Conservation (phyloP, 1,140 invertebrate genomes). For the Brachionus calyciflorus region DNA sequence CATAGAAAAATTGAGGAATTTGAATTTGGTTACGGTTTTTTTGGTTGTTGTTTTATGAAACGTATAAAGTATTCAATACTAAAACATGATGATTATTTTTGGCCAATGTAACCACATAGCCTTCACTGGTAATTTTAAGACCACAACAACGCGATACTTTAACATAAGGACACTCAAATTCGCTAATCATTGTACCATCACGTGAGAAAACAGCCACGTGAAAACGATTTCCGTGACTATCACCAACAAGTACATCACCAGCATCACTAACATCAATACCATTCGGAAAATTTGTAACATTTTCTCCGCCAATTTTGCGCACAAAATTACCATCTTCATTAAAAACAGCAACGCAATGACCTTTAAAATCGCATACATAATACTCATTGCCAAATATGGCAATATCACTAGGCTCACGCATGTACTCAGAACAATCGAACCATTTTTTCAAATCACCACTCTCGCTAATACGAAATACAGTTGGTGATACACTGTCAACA, state of each 20-base stretch:
- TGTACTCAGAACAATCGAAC: constrained; percentile 94
- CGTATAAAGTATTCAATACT: constrained; percentile 66
- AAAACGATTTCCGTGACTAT: constrained; percentile 94
- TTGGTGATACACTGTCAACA: constrained; percentile 92
- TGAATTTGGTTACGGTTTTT: too few species aligned
- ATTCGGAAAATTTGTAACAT: constrained; percentile 91
- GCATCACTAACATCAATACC: constrained; percentile 94
- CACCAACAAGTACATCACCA: constrained; percentile 86
- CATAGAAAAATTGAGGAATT: too few species aligned
- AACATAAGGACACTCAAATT: constrained; percentile 92
- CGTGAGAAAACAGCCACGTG: constrained; percentile 85
- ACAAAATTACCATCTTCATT: constrained; percentile 83
- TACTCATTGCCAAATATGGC: constrained; percentile 88
- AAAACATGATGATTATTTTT: constrained; percentile 98
- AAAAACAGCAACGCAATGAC: constrained; percentile 92
- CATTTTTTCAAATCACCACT: constrained; percentile 82
- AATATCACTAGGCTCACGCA: constrained; percentile 93
- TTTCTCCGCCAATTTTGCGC: constrained; percentile 87
- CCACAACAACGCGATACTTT: constrained; percentile 96
- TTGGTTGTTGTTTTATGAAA: neutral
- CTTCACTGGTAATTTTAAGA: constrained; percentile 90
- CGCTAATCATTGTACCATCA: constrained; percentile 79
- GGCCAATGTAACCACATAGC: constrained; percentile 90
- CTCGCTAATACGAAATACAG: constrained; percentile 88
- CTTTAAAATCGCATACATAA: constrained; percentile 96